Evolutionary conservation across 23 tunicate genomes (phyloP).

Genomic region (Styela plicata): DNA sequence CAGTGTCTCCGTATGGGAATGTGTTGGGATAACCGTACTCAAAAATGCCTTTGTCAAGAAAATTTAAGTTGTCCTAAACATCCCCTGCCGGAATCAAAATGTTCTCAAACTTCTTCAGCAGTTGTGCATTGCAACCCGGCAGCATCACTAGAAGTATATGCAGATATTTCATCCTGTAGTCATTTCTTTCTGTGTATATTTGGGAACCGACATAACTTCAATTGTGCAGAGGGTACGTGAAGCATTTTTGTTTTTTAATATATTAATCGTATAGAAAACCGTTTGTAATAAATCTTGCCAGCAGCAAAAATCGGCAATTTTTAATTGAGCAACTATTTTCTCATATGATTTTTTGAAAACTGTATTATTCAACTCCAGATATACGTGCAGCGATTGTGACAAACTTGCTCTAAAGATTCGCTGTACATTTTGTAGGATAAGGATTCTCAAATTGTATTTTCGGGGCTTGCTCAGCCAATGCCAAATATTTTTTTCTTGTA

Average conservation of each 20-base stretch:
- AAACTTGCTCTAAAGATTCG: neutral
- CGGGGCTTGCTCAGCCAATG: no score
- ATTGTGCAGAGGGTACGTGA: conserved; percentile 11
- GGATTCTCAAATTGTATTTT: no score
- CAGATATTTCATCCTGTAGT: conserved; percentile 14
- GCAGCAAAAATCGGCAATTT: no score
- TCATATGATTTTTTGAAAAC: no score
- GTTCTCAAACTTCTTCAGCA: neutral
- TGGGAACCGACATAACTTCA: conserved; percentile 5
- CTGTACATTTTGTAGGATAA: no score
- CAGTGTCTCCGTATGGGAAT: conserved; percentile 7
- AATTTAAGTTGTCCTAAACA: conserved; percentile 10
- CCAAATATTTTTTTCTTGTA: neutral
- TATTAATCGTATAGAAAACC: neutral
- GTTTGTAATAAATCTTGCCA: neutral
- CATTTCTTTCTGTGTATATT: conserved; percentile 11
- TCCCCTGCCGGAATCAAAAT: conserved; percentile 8
- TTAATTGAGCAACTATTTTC: no score
- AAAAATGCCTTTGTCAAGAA: conserved; percentile 9
- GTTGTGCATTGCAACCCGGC: conserved; percentile 18
- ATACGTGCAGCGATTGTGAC: neutral
- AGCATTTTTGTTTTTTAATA: neutral
- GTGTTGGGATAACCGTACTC: conserved; percentile 25
- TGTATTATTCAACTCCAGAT: neutral
- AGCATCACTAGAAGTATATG: conserved; percentile 13